Conservation (phyloP, 2,797 vertebrate genomes). For the Alosa sapidissima region DNA sequence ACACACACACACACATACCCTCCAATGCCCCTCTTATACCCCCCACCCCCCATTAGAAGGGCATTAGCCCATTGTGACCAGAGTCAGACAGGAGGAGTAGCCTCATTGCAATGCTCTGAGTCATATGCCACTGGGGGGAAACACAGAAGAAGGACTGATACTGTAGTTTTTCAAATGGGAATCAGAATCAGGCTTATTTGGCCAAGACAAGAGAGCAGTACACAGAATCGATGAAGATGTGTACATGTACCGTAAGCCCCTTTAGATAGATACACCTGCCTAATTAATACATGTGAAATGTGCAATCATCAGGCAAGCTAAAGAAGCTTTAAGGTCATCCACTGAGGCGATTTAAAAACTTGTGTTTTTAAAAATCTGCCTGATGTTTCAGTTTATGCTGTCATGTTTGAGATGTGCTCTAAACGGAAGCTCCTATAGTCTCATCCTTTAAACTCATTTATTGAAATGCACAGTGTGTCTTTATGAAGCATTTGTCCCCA, state of each 20-base stretch:
- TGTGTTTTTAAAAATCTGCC: too few relatives aligned
- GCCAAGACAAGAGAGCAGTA: not conserved
- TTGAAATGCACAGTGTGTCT: not conserved
- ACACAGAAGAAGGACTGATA: not conserved
- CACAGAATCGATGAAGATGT: not conserved
- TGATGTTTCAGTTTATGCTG: too few relatives aligned
- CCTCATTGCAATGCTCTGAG: constrained; percentile 1
- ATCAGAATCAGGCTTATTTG: too few relatives aligned
- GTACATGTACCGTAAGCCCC: too few relatives aligned
- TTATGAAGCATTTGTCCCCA: not conserved
- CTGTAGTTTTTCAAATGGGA: too few relatives aligned
- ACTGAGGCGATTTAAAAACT: too few relatives aligned
- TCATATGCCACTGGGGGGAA: not conserved
- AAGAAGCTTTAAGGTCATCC: too few relatives aligned
- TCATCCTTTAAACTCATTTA: not conserved
- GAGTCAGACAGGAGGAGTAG: constrained; percentile 10
- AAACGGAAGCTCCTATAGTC: not conserved
- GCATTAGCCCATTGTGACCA: not conserved
- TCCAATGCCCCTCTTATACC: too few relatives aligned
- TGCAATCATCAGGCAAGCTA: too few relatives aligned
- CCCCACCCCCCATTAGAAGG: not conserved
- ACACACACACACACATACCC: too few relatives aligned
- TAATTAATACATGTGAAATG: too few relatives aligned
- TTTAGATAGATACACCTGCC: not conserved
- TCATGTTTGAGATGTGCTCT: not conserved